Evolutionary conservation across 2,888 invertebrate genomes (phyloP).

Genomic region (Eupithecia inturbata): DNA sequence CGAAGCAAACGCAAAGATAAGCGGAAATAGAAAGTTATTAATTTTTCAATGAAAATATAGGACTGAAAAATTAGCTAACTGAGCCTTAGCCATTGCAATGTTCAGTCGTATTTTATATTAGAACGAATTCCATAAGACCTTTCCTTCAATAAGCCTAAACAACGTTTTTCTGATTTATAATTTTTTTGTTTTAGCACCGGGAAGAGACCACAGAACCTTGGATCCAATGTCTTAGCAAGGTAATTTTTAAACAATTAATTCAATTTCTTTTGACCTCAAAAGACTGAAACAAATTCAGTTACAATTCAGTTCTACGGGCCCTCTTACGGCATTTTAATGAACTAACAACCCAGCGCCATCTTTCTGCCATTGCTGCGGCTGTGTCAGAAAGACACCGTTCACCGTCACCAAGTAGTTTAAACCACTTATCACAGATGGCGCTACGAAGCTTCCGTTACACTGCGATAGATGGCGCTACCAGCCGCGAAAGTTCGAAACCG

Average conservation of each 20-base stretch:
- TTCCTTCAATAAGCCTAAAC: background rate
- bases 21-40: background rate
- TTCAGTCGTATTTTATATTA: background rate
- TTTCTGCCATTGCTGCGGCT: slow-evolving; percentile 4
- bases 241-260: slow-evolving; percentile 57
- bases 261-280: background rate
- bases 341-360: slow-evolving; percentile 11
- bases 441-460: slow-evolving; percentile 25
- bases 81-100: background rate
- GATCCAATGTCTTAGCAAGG: slow-evolving; percentile 95
- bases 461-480: slow-evolving; percentile 29
- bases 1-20: slow-evolving; percentile 8
- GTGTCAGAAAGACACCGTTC: background rate
- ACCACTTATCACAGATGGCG: slow-evolving; percentile 54
- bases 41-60: background rate
- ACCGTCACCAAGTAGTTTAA: slow-evolving; percentile 8
- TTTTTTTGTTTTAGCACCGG: slow-evolving; percentile 87
- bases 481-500: slow-evolving; percentile 14
- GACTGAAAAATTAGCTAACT: background rate
- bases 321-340: slow-evolving; percentile 50
- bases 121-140: background rate
- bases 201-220: slow-evolving; percentile 87
- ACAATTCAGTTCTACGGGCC: slow-evolving; percentile 50
- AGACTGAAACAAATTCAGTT: background rate
- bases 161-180: background rate